These are phyloP conservation scores for Magallana ariakensis DNA, from an alignment of 1,140 invertebrate species.

Conservation along the genomic window DNA sequence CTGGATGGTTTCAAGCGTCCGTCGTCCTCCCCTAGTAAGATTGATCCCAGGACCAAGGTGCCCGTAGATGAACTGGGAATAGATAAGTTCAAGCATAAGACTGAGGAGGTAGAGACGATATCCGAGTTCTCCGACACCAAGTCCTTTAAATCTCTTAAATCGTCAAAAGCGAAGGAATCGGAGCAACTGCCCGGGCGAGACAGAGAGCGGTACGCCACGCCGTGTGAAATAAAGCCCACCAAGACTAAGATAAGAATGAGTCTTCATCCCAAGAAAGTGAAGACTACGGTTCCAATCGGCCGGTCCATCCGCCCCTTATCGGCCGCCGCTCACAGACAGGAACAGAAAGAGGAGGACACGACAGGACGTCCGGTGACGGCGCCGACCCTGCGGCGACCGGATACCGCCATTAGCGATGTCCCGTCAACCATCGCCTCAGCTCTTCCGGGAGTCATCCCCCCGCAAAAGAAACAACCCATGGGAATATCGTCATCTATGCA, in stretches of 20 bases:
- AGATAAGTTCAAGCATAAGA: constrained; percentile 61
- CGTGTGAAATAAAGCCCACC: constrained; percentile 66
- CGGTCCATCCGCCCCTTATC: constrained; percentile 74
- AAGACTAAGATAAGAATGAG: constrained; percentile 63
- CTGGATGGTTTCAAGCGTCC: constrained; percentile 62
- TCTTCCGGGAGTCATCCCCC: constrained; percentile 61
- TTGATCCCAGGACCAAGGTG: constrained; percentile 77
- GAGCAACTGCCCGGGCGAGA: constrained; percentile 56
- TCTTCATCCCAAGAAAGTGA: constrained; percentile 70
- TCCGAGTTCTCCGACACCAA: constrained; percentile 68
- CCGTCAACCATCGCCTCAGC: constrained; percentile 63
- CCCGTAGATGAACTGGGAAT: constrained; percentile 70
- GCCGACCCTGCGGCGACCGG: constrained; percentile 62
- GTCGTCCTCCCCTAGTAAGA: constrained; percentile 76
- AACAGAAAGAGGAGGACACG: constrained; percentile 51
- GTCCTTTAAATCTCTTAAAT: constrained; percentile 66
- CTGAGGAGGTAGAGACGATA: constrained; percentile 60
- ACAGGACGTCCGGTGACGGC: constrained; percentile 67
- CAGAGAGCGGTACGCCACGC: constrained; percentile 68
- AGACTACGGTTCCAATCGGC: constrained; percentile 72
- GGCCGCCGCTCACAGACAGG: constrained; percentile 65
- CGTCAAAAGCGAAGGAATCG: constrained; percentile 64
- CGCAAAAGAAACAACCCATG: constrained; percentile 52
- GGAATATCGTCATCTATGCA: constrained; percentile 58
- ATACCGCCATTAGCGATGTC: constrained; percentile 56